Conservation (phyloP, 2,113 vertebrate genomes). For the Phalacrocorax carbo region DNA sequence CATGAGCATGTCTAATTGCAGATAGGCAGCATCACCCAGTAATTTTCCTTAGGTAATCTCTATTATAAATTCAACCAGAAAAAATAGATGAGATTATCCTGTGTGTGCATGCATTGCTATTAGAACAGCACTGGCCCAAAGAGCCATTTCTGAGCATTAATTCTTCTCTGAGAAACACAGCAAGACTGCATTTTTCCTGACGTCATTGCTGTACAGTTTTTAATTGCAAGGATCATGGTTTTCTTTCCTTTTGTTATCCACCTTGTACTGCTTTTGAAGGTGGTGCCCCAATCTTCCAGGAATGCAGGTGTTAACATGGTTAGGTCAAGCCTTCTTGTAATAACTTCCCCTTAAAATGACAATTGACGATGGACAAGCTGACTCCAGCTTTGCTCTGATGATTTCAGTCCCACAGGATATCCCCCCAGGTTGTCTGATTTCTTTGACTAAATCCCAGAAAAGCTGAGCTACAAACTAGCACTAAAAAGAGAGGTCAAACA, state of each 20-base stretch:
- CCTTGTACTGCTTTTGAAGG: background rate
- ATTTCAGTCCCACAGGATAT: background rate
- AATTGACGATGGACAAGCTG: background rate
- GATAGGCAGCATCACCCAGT: background rate
- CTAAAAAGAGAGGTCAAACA: conserved; percentile 5
- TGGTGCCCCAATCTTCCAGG: background rate
- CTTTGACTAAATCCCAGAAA: background rate
- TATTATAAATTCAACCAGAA: conserved; percentile 32
- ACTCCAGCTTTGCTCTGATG: background rate
- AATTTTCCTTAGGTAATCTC: conserved; percentile 43
- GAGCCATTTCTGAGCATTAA: background rate
- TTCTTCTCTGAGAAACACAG: background rate
- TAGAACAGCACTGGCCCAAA: background rate
- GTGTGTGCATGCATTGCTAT: background rate
- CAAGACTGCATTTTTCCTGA: background rate
- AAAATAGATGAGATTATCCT: conserved; percentile 2
- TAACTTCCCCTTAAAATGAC: background rate
- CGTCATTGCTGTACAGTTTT: background rate
- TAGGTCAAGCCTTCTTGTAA: background rate
- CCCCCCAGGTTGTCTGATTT: background rate
- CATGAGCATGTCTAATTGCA: conserved; percentile 33
- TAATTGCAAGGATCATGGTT: background rate
- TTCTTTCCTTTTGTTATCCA: background rate
- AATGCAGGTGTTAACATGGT: background rate
- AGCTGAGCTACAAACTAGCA: background rate